Evolutionary conservation across 2,888 invertebrate species (phyloP), one percentile per base, ranked within the genome.

Genomic region (Scaptomyza reducta): DNA sequence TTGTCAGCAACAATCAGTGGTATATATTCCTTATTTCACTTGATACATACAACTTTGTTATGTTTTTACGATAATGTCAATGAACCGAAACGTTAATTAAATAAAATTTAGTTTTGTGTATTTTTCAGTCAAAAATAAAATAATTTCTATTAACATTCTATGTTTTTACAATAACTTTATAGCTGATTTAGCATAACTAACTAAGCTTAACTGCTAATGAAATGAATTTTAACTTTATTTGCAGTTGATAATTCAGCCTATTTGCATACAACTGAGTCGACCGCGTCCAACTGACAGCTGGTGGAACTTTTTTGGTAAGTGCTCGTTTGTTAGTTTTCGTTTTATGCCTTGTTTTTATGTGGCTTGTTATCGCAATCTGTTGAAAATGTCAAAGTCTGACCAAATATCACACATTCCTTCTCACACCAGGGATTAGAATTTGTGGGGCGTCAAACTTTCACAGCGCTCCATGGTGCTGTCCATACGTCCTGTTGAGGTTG

Each of bases 291-390:
- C 50, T 51, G 74, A 47, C 54, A 40, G 40, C 62, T 40, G 59
- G 31, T 50, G 63, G 33, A 47, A 16, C n/a, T 57, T 40, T 50
- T 70, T 58, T 64, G 88, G 88, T 83, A 70, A 86, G 81, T 86
- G 62, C 25, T 65, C 46, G 77, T 70, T 76, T 79, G 57, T 65
- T 68, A 46, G 63, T 67, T 75, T 54, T 58, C 67, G 71, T 85
- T 82, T 40, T 9, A 38, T 67, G 59, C 49, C n/a, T 72, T 64
- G 68, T 66, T 81, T 81, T 61, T 55, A 61, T 55, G 40, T 22
- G 62, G 86, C 64, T 81, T 70, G 75, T 67, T 76, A 77, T 71
- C 42, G 53, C 60, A 63, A 50, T 59, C 58, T 55, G 64, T 67
- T 71, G 60, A 47, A 71, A 65, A 65, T 68, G 64, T 58, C 58